A percentile compares a stretch with the other conserved stretches of the same genome.
Evolutionary conservation across 2,113 vertebrate genomes (phyloP).

Genomic region (Ivindomyrus marchei): DNA sequence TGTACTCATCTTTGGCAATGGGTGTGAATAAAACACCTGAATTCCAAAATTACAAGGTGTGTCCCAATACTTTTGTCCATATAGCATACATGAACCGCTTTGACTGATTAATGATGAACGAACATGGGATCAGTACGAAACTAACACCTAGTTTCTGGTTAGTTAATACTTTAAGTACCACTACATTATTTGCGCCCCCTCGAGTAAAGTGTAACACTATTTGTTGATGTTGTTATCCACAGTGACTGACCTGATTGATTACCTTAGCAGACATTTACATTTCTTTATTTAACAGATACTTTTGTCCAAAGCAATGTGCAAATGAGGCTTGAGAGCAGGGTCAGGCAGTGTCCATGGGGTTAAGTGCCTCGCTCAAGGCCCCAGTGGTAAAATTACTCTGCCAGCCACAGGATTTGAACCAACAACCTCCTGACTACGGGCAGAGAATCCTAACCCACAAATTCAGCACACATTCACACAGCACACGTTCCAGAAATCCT

Average conservation of each 20-base stretch:
- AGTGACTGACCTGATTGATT: neutral
- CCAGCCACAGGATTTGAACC: neutral
- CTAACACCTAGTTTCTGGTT: neutral
- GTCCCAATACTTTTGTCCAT: neutral
- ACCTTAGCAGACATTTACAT: neutral
- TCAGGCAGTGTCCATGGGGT: neutral
- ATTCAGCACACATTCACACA: neutral
- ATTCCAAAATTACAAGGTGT: neutral
- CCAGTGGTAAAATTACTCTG: neutral
- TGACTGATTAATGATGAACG: neutral
- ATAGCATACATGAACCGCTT: neutral
- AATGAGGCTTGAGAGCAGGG: neutral
- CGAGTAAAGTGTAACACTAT: neutral
- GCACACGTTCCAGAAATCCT: neutral
- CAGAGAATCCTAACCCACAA: neutral
- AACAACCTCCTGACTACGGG: neutral
- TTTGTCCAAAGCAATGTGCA: neutral
- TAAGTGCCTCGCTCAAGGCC: neutral
- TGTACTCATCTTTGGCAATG: no score
- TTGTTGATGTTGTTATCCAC: neutral
- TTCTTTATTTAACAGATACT: neutral
- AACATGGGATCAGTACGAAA: neutral
- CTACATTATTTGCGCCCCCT: neutral
- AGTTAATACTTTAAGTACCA: neutral
- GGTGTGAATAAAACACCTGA: neutral